Conservation (phyloP, 2,888 invertebrate species). For the Chrysodeixis includens region DNA sequence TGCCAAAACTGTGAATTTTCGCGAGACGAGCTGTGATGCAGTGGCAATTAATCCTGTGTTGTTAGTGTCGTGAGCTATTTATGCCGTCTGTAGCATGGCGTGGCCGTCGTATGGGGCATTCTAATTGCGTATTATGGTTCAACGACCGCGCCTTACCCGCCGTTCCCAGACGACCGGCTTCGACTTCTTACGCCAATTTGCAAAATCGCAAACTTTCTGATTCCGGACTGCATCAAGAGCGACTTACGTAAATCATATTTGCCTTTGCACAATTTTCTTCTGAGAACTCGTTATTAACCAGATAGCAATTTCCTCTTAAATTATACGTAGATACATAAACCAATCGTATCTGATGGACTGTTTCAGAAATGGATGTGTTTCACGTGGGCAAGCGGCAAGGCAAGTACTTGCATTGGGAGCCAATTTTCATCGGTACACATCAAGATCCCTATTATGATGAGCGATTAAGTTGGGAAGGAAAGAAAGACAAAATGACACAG, state of each 20-base stretch:
- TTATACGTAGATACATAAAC: slow-evolving; percentile 17
- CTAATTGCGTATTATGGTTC: slow-evolving; percentile 88
- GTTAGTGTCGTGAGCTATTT: slow-evolving; percentile 83
- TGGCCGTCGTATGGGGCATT: slow-evolving; percentile 85
- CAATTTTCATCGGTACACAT: slow-evolving; percentile 97
- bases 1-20: slow-evolving; percentile 60
- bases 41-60: slow-evolving; percentile 78
- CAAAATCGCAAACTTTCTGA: slow-evolving; percentile 73
- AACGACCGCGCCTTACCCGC: slow-evolving; percentile 78
- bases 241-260: slow-evolving; percentile 41
- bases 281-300: slow-evolving; percentile 17
- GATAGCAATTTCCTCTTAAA: slow-evolving; percentile 23
- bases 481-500: slow-evolving; percentile 98
- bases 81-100: slow-evolving; percentile 79
- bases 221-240: slow-evolving; percentile 40
- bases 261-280: slow-evolving; percentile 18
- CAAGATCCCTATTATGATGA: slow-evolving; percentile 97
- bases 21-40: slow-evolving; percentile 68
- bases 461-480: slow-evolving; percentile 97
- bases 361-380: slow-evolving; percentile 92
- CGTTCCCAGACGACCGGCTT: slow-evolving; percentile 73
- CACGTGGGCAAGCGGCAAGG: slow-evolving; percentile 95
- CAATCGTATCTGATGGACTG: slow-evolving; percentile 24
- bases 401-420: slow-evolving; percentile 96
- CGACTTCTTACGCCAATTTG: slow-evolving; percentile 79